phyloP scores from a whole-genome alignment of 2,888 invertebrate species.

The Euplagia quadripunctaria region DNA sequence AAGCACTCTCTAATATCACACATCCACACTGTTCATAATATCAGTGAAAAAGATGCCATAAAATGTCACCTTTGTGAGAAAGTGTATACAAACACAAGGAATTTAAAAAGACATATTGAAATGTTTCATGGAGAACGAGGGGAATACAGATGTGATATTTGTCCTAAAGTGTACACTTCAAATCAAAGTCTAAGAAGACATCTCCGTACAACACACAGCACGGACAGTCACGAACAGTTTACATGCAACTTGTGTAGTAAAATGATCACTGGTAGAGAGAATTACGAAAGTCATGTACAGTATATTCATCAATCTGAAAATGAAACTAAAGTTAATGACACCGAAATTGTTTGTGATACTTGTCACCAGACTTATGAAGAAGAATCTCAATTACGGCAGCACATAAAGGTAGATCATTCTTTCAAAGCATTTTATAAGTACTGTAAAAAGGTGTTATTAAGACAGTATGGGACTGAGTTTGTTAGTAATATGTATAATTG shows the following conservation, averaged over 20 bases:
- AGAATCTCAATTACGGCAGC: conserved; percentile 65
- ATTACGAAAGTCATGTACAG: conserved; percentile 56
- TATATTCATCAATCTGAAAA: conserved; percentile 34
- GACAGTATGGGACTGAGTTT: conserved; percentile 42
- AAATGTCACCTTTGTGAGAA: conserved; percentile 70
- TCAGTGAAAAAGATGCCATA: conserved; percentile 46
- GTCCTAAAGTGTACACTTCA: conserved; percentile 75
- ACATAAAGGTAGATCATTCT: conserved; percentile 70
- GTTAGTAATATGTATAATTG: conserved; percentile 60
- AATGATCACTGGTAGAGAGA: conserved; percentile 51
- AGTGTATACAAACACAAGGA: conserved; percentile 69
- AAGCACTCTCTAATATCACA: conserved; percentile 69
- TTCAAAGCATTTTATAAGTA: conserved; percentile 74
- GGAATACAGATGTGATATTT: conserved; percentile 68
- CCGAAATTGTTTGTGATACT: conserved; percentile 55
- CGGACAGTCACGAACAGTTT: conserved; percentile 51
- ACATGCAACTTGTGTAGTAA: conserved; percentile 56
- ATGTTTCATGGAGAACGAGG: conserved; percentile 69
- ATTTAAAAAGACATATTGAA: conserved; percentile 72
- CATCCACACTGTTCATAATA: conserved; percentile 63
- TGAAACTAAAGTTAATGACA: conserved; percentile 18
- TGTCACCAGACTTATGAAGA: conserved; percentile 63
- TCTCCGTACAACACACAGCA: conserved; percentile 57
- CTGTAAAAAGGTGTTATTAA: conserved; percentile 67
- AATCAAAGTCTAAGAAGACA: conserved; percentile 74